Conservation (phyloP, 2,888 invertebrate species). For the Caenorhabditis plicata region DNA sequence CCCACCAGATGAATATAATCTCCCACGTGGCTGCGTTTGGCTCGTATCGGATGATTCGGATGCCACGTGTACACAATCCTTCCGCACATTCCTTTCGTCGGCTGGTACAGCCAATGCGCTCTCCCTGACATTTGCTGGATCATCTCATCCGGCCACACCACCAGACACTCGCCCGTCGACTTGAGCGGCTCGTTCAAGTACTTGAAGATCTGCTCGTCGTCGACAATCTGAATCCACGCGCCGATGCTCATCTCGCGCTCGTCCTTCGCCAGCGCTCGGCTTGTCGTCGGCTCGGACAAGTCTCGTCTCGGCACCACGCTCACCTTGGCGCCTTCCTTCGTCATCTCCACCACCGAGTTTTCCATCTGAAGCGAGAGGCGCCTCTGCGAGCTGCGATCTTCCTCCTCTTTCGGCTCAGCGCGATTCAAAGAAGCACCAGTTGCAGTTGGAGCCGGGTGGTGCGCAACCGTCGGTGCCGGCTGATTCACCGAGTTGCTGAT, state of each 20-base stretch:
- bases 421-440: constrained; percentile 2
- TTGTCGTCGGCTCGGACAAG: no score
- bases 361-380: constrained; percentile 25
- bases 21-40: constrained; percentile 86
- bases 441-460: constrained; percentile 9
- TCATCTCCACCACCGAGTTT: constrained; percentile 47
- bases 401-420: constrained; percentile 14
- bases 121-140: constrained; percentile 36
- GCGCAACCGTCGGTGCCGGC: constrained; percentile 6
- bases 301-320: constrained; percentile 20
- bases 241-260: constrained; percentile 21
- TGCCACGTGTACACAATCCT: constrained; percentile 74
- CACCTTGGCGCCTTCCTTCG: constrained; percentile 43
- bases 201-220: constrained; percentile 43
- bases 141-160: constrained; percentile 90
- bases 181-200: constrained; percentile 58
- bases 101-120: constrained; percentile 31
- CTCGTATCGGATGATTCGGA: constrained; percentile 85
- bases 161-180: constrained; percentile 67
- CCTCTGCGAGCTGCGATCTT: neutral
- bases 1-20: constrained; percentile 70
- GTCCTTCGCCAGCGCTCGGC: constrained; percentile 7
- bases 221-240: constrained; percentile 24
- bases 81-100: constrained; percentile 35
- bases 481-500: constrained; percentile 45